These are phyloP conservation scores for Cryptus armator DNA, from an alignment of 2,888 invertebrate species.

Conservation along the genomic window DNA sequence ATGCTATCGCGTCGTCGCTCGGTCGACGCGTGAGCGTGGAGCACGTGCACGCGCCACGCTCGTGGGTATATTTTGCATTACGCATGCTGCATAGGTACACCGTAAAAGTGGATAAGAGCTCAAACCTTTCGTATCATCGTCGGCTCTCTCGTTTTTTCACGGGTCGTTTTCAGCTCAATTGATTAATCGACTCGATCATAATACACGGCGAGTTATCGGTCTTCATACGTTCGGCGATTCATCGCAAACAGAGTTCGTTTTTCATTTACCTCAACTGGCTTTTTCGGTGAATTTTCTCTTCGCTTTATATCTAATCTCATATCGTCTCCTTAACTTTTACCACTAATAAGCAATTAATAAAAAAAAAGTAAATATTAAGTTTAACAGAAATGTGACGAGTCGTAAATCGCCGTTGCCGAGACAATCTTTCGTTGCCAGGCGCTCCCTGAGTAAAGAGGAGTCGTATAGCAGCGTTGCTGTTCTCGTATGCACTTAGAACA, in stretches of 20 bases:
- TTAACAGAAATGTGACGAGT: background rate
- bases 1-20: slow-evolving; percentile 51
- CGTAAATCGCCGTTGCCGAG: slow-evolving; percentile 9
- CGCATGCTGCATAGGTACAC: slow-evolving; percentile 45
- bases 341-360: background rate
- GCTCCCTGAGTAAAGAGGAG: background rate
- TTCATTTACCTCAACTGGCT: too few relatives aligned
- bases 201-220: background rate
- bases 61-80: slow-evolving; percentile 46
- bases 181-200: slow-evolving; percentile 41
- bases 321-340: too few relatives aligned
- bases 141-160: slow-evolving; percentile 5
- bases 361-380: background rate
- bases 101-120: slow-evolving; percentile 46
- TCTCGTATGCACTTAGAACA: slow-evolving; percentile 39
- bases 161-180: slow-evolving; percentile 35
- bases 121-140: slow-evolving; percentile 25
- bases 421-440: slow-evolving; percentile 3
- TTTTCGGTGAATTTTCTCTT: too few relatives aligned
- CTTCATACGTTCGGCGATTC: slow-evolving; percentile 15
- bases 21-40: slow-evolving; percentile 48
- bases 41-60: slow-evolving; percentile 35
- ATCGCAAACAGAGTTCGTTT: too few relatives aligned
- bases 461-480: slow-evolving; percentile 65
- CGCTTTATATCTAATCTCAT: too few relatives aligned